Base-by-base conservation (phyloP, 1,140 invertebrate species). In the Pseudomyrmex gracilis region DNA sequence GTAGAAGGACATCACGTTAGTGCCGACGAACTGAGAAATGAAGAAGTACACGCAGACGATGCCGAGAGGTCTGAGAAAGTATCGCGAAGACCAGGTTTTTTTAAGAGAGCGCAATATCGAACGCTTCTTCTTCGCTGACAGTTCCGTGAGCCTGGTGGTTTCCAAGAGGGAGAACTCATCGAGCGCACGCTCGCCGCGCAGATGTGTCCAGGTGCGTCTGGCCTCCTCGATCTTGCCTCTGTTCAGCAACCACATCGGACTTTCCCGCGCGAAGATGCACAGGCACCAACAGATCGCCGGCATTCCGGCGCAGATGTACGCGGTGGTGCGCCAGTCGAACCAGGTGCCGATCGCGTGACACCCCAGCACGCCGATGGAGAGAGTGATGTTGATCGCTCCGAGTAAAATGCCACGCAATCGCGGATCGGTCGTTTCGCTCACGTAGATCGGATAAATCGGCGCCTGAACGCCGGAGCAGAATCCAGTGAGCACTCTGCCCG, bases 1-100 rank as follows among this genome's bases (percentile, higher is more conserved):
- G 90, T 97, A 97, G 91, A 97, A 97, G 61, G 96, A 96, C 1
- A 97, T 94, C 0, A 96, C 96, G 90, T 97, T 96, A 0, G 96
- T 94, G 0, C 96, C 96, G 12, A 95, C 95, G 78, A 96, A 96
- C 85, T 97, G 96, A 73, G 94, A 94, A 0, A 95, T 95, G 53
- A 96, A 92, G 85, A 97, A 96, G 82, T 96, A 95, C 20, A 95
- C 82, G 12, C 95, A 93, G 88, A 96, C 94, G 10, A 97, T 95
- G 1, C 94, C 83, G n/a, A 97, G 90, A 3, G 96, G 96, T 83
- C 95, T 96, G 91, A 93, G 45, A 94, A 95, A 92, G 93, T 93
- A 43, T 57, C 61, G 73, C 1, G 85, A 78, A 0, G 61, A 53
- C 58, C 68, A 53, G 1, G 58, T 55, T 10, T 58, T 70, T 10